Base-by-base conservation (phyloP, 2,888 invertebrate genomes). In the Apocheima hispidaria region DNA sequence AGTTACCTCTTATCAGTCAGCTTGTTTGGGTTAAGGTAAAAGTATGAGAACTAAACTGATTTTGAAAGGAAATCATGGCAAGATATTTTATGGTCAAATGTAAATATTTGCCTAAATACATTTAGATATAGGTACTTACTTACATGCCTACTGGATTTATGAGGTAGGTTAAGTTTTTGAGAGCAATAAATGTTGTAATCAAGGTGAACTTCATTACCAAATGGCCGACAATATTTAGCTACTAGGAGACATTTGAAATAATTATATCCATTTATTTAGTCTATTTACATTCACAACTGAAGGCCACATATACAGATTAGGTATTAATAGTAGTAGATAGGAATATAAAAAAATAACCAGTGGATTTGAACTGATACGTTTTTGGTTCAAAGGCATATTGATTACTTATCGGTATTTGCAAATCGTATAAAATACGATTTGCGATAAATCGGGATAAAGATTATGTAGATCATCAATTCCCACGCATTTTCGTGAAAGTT, bases 401-500 rank as follows among this genome's bases (percentile, higher is more conserved):
- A 40, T 40, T 14, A 9, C 26, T 36, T 69, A 63, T 71, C 74
- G 74, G 78, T 80, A 77, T 38, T 7, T 28, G 26, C 51, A 28
- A 51, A 12, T 43, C 18, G 18, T 38, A 57, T 51, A 43, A 26
- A 20, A 40, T 44, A 43, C 44, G n/a, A n/a, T n/a, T n/a, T n/a
- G n/a, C n/a, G n/a, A n/a, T n/a, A n/a, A n/a, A n/a, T n/a, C 33
- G 46, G 46, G 36, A 36, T 46, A 52, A 51, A 57, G n/a, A 26
- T 78, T 73, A 79, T 81, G 70, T 81, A 79, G 78, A 83, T 83
- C 77, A 82, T 81, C 75, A 73, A 74, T 89, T 90, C 90, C 88
- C 90, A 90, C 88, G 88, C 74, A 77, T 72, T 83, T 74, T 77
- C 83, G 83, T 83, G 85, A 87, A 87, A 86, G 84, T 73, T 78